Evolutionary conservation across 92 coral and sea anemone species (phyloP).

Genomic region (Phenganax marumi): DNA sequence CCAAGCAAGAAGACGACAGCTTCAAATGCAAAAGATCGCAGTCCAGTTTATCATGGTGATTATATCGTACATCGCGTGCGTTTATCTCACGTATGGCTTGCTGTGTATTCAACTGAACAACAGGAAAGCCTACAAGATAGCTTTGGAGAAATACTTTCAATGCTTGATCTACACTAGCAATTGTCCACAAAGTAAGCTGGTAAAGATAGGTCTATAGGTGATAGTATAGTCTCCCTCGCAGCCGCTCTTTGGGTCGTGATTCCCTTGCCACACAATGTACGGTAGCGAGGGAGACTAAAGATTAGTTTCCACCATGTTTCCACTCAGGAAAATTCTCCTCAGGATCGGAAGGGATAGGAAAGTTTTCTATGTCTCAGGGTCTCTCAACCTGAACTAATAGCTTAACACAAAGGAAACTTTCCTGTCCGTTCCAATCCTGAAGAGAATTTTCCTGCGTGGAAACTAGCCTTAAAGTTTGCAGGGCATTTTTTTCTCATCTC

Average conservation of each 20-base stretch:
- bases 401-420: no score
- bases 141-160: constrained; percentile 50
- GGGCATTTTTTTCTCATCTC: no score
- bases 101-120: constrained; percentile 61
- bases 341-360: no score
- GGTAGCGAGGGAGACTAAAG: no score
- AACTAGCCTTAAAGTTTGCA: neutral
- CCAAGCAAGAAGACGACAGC: constrained; percentile 67
- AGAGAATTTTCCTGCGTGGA: no score
- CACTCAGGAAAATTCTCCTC: no score
- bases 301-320: no score
- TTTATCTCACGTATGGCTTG: constrained; percentile 62
- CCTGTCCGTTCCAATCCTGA: no score
- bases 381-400: no score
- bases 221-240: neutral
- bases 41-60: constrained; percentile 75
- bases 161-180: constrained; percentile 49
- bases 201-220: neutral
- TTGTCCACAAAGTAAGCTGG: constrained; percentile 24
- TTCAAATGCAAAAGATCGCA: constrained; percentile 63
- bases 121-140: constrained; percentile 45
- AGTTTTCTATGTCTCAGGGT: no score
- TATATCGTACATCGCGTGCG: constrained; percentile 68
- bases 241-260: no score
- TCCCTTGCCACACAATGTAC: no score